Percentiles rank a stretch among this genome's conserved stretches.
phyloP scores from a whole-genome alignment of 2,797 vertebrate genomes.

The Decapterus maruadsi region DNA sequence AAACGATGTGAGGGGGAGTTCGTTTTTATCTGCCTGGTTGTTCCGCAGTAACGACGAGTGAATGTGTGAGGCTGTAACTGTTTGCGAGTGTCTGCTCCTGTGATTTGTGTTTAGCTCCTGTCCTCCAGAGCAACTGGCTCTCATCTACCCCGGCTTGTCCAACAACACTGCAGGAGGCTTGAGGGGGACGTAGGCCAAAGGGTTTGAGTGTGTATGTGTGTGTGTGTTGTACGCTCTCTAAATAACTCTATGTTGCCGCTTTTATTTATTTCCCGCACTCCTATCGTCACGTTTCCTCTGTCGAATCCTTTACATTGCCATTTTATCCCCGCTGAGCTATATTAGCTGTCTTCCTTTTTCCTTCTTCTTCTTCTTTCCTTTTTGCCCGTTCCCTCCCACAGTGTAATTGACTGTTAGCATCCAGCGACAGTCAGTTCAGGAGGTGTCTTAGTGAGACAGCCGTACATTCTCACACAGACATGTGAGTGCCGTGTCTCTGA shows the following conservation, averaged over 20 bases:
- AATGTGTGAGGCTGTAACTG: slow-evolving; percentile 46
- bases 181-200: slow-evolving; percentile 35
- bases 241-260: slow-evolving; percentile 19
- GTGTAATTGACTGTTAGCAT: slow-evolving; percentile 70
- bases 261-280: slow-evolving; percentile 26
- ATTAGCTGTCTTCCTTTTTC: slow-evolving; percentile 25
- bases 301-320: slow-evolving; percentile 32
- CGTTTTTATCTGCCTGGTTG: slow-evolving; percentile 47
- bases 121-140: slow-evolving; percentile 73
- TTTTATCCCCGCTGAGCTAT: slow-evolving; percentile 29
- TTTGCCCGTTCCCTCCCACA: slow-evolving; percentile 44
- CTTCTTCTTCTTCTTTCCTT: background rate
- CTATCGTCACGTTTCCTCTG: slow-evolving; percentile 30
- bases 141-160: slow-evolving; percentile 65
- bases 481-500: slow-evolving; percentile 67
- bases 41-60: slow-evolving; percentile 45
- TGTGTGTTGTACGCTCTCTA: slow-evolving; percentile 35
- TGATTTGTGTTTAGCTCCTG: slow-evolving; percentile 67
- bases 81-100: slow-evolving; percentile 52
- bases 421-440: slow-evolving; percentile 66
- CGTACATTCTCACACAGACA: slow-evolving; percentile 68
- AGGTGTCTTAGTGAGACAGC: slow-evolving; percentile 66
- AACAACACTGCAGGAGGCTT: slow-evolving; percentile 60
- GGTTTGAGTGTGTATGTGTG: slow-evolving; percentile 23
- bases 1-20: slow-evolving; percentile 41